Percentiles rank a stretch among this genome's conserved stretches.
phyloP scores from a whole-genome alignment of 2,888 invertebrate genomes.

The Neocrepidodera transversa region DNA sequence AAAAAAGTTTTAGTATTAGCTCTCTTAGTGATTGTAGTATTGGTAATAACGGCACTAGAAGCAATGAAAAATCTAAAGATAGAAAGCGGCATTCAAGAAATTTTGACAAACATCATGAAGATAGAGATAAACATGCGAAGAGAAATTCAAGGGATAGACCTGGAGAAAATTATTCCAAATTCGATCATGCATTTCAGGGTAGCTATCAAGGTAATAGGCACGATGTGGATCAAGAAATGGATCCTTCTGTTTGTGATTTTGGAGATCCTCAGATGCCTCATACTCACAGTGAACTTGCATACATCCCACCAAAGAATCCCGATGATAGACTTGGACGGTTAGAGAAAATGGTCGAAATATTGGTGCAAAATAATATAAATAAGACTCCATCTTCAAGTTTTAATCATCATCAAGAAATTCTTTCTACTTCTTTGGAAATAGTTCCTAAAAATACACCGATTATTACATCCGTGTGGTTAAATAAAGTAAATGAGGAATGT shows the following conservation, averaged over 20 bases:
- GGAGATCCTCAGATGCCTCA: neutral
- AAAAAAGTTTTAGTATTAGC: slow-evolving; percentile 30
- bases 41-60: neutral
- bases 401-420: neutral
- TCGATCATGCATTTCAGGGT: slow-evolving; percentile 2
- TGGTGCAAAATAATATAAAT: slow-evolving; percentile 34
- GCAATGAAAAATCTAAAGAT: neutral
- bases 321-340: slow-evolving; percentile 45
- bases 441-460: slow-evolving; percentile 42
- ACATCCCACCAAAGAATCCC: neutral
- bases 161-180: slow-evolving; percentile 29
- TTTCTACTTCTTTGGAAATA: slow-evolving; percentile 31
- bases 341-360: slow-evolving; percentile 47
- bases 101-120: neutral
- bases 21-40: slow-evolving; percentile 29
- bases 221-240: slow-evolving; percentile 24
- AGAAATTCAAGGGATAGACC: slow-evolving; percentile 19
- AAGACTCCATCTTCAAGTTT: neutral
- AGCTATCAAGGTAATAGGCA: slow-evolving; percentile 7
- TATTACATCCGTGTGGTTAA: slow-evolving; percentile 50
- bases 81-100: neutral
- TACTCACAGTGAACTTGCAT: slow-evolving; percentile 2
- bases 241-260: slow-evolving; percentile 37
- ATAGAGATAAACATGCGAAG: slow-evolving; percentile 14
- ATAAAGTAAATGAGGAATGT: slow-evolving; percentile 46